Evolutionary conservation across 1,140 invertebrate species (phyloP).

Genomic region (Ruditapes philippinarum): DNA sequence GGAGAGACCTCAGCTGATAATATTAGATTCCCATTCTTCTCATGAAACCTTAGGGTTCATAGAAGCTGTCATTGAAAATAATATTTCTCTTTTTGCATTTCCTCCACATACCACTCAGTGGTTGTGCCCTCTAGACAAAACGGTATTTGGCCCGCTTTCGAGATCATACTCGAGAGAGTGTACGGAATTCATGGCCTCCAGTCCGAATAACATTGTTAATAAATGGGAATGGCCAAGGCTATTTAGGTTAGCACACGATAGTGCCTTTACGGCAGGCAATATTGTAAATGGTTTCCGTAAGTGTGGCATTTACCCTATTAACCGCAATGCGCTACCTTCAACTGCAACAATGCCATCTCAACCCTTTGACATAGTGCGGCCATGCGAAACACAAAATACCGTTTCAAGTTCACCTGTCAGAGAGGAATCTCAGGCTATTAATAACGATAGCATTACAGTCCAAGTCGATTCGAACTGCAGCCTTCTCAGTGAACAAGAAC

Average conservation of each 20-base stretch:
- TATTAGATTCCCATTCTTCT: too few relatives aligned
- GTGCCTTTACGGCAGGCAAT: background rate
- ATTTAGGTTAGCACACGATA: background rate
- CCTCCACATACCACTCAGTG: slow-evolving; percentile 59
- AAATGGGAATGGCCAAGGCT: slow-evolving; percentile 44
- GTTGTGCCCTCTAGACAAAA: slow-evolving; percentile 47
- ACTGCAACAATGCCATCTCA: background rate
- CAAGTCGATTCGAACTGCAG: background rate
- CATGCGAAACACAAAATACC: background rate
- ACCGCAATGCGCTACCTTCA: background rate
- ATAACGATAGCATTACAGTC: too few relatives aligned
- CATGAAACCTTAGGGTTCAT: too few relatives aligned
- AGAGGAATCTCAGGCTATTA: too few relatives aligned
- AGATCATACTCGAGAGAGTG: background rate
- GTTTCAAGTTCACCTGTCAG: background rate
- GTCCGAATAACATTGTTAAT: slow-evolving; percentile 30
- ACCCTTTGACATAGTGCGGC: background rate
- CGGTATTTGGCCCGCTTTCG: slow-evolving; percentile 44
- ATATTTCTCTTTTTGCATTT: slow-evolving; percentile 47
- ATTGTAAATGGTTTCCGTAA: background rate
- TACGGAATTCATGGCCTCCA: slow-evolving; percentile 46
- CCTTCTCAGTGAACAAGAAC: background rate
- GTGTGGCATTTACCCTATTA: slow-evolving; percentile 3
- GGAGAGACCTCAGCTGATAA: too few relatives aligned
- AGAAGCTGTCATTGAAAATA: too few relatives aligned